Conservation (phyloP, 2,113 vertebrate species). For the Dromiciops gliroides region DNA sequence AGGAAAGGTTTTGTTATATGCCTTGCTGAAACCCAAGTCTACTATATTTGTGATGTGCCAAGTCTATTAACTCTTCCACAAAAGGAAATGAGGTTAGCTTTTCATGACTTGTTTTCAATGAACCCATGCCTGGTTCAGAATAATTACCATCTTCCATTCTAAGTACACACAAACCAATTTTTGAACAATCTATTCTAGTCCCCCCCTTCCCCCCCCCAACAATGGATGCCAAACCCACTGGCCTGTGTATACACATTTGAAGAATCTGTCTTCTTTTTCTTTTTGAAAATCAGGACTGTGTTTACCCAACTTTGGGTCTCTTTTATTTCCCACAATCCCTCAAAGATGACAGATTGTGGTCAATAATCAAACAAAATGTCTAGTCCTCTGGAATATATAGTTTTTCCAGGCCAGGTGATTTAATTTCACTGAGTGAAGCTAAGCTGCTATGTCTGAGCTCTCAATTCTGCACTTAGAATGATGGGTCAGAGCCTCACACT, state of each 20-base stretch:
- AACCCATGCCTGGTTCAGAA: background rate
- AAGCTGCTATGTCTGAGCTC: background rate
- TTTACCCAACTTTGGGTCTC: background rate
- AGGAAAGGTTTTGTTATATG: background rate
- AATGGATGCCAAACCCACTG: background rate
- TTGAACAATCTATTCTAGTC: background rate
- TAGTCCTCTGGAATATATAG: background rate
- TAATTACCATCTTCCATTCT: background rate
- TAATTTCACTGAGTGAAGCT: background rate
- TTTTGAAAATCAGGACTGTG: background rate
- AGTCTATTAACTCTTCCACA: background rate
- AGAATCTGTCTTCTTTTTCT: background rate
- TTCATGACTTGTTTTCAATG: background rate
- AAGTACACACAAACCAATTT: background rate
- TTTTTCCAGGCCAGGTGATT: background rate
- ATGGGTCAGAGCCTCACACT: background rate
- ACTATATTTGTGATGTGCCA: background rate
- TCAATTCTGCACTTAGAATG: background rate
- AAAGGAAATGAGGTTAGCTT: background rate
- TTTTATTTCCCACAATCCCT: background rate
- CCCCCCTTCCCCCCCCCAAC: background rate
- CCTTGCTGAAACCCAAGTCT: background rate
- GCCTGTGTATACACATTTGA: background rate
- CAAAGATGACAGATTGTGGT: background rate
- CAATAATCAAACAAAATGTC: background rate